Conservation (phyloP, 2,113 vertebrate genomes). For the Thomomys bottae region DNA sequence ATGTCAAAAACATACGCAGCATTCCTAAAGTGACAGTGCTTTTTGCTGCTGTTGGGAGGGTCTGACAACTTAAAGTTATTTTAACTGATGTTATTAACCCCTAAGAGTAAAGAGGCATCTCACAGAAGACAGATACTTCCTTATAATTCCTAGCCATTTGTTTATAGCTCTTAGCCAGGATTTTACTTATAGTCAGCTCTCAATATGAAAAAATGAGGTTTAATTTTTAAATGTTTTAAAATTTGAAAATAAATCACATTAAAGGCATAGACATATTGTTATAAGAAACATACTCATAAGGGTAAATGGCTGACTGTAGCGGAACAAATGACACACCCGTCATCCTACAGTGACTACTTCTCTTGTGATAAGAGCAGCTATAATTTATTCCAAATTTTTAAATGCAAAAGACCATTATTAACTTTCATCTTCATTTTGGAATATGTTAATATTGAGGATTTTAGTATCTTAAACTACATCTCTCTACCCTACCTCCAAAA, state of each 20-base stretch:
- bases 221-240: background rate
- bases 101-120: constrained; percentile 2
- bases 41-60: background rate
- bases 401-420: background rate
- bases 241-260: background rate
- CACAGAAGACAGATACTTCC: background rate
- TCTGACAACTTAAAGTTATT: background rate
- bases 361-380: background rate
- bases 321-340: background rate
- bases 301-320: background rate
- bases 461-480: background rate
- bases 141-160: background rate
- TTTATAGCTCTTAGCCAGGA: background rate
- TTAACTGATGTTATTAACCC: background rate
- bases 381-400: background rate
- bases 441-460: background rate
- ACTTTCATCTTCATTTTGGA: background rate
- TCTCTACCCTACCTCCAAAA: background rate
- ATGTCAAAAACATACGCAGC: background rate
- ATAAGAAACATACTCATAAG: background rate
- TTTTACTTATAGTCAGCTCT: background rate
- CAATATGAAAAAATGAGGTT: background rate
- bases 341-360: background rate
- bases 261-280: background rate
- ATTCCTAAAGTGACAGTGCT: background rate